phyloP scores from a whole-genome alignment of 2,888 invertebrate species.

The Hirtodrosophila confusa region DNA sequence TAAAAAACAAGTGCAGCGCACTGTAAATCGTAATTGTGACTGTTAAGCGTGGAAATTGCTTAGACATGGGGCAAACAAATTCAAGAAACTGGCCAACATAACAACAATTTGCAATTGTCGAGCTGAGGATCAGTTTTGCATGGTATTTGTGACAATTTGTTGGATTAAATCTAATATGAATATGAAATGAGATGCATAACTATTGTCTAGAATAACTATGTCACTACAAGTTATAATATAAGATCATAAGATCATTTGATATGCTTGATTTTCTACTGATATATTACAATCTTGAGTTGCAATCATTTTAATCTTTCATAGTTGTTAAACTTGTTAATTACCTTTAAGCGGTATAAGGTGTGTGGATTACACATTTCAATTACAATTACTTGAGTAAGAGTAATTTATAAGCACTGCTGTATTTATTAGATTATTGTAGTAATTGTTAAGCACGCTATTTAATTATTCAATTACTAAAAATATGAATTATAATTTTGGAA shows the following conservation, averaged over 20 bases:
- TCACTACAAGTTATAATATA: too few relatives aligned
- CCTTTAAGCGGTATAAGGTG: too few relatives aligned
- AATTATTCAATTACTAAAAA: too few relatives aligned
- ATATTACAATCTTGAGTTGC: too few relatives aligned
- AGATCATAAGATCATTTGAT: background rate
- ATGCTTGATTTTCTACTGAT: background rate
- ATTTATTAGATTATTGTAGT: too few relatives aligned
- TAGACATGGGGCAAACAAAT: slow-evolving; percentile 37
- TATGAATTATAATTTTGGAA: too few relatives aligned
- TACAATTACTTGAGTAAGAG: too few relatives aligned
- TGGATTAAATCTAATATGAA: background rate
- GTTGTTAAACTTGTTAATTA: too few relatives aligned
- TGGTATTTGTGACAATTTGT: slow-evolving; percentile 17
- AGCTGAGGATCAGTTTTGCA: slow-evolving; percentile 8
- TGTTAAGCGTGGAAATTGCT: slow-evolving; percentile 50
- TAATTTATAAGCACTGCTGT: too few relatives aligned
- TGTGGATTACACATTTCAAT: too few relatives aligned
- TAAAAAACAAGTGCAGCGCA: slow-evolving; percentile 43
- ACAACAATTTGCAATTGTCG: slow-evolving; percentile 8
- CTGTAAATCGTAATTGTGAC: slow-evolving; percentile 41
- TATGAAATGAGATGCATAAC: background rate
- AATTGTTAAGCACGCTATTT: too few relatives aligned
- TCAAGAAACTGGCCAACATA: background rate
- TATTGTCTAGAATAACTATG: background rate
- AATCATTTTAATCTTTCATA: too few relatives aligned